Percentiles rank a stretch among this genome's conserved stretches.
Conservation (phyloP, 2,797 vertebrate species). For the Sebastolobus altivelis region DNA sequence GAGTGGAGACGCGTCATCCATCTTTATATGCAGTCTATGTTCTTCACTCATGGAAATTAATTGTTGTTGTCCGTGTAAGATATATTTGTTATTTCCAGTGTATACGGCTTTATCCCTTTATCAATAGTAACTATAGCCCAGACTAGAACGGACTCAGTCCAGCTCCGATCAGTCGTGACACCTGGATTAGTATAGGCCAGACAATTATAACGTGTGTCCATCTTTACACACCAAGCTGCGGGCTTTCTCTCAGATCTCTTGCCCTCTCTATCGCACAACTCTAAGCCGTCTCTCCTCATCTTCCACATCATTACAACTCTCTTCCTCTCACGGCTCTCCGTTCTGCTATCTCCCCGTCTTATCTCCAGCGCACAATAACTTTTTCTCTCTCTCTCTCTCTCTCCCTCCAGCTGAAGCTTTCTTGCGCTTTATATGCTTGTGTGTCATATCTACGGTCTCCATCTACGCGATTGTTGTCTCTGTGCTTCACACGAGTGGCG, state of each 20-base stretch:
- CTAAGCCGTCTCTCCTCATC: slow-evolving; percentile 13
- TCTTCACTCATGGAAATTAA: not conserved
- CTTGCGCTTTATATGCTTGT: slow-evolving; percentile 27
- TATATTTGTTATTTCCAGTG: not conserved
- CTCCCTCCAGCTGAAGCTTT: slow-evolving; percentile 21
- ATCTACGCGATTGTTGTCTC: slow-evolving; percentile 41
- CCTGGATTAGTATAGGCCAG: not conserved
- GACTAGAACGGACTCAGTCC: not conserved
- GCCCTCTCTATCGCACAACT: slow-evolving; percentile 6
- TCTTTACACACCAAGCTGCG: slow-evolving; percentile 16
- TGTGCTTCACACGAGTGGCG: not conserved
- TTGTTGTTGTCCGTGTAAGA: not conserved
- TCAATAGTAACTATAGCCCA: not conserved
- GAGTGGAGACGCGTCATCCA: no score
- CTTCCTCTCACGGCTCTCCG: slow-evolving; percentile 44
- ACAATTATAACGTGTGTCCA: not conserved
- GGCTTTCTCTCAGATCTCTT: slow-evolving; percentile 17
- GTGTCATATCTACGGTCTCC: slow-evolving; percentile 32
- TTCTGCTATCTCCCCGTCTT: slow-evolving; percentile 39
- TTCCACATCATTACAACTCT: slow-evolving; percentile 48
- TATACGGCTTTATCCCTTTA: not conserved
- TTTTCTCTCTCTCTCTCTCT: slow-evolving; percentile 21
- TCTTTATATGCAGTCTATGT: no score
- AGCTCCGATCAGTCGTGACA: not conserved
- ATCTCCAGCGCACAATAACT: slow-evolving; percentile 34